phyloP scores from a whole-genome alignment of 2,797 vertebrate species.

The Urophycis tenuis region DNA sequence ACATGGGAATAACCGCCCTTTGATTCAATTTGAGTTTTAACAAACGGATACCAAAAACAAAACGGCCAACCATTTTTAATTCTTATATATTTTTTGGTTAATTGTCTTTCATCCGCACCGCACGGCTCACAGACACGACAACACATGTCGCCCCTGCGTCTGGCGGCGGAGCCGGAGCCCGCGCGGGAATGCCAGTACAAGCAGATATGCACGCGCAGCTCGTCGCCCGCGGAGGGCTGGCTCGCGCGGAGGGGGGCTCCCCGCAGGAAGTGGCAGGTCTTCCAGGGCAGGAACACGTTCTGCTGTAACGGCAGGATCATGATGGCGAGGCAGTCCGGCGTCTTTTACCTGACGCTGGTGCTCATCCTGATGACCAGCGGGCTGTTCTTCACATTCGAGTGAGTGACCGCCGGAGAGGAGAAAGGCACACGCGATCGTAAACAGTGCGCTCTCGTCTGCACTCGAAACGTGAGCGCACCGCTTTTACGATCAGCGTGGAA shows the following conservation, averaged over 20 bases:
- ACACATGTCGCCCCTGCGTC: conserved; percentile 73
- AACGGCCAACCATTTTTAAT: neutral
- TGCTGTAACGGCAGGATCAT: conserved; percentile 90
- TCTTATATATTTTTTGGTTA: neutral
- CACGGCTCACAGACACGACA: no score
- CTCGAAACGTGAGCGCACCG: neutral
- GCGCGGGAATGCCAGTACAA: conserved; percentile 86
- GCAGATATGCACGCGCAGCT: conserved; percentile 85
- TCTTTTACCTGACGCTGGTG: conserved; percentile 88
- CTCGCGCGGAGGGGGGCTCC: conserved; percentile 61
- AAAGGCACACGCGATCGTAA: no score
- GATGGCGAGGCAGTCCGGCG: conserved; percentile 89
- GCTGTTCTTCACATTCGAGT: conserved; percentile 96
- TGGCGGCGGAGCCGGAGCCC: conserved; percentile 69
- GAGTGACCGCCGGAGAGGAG: conserved; percentile 61
- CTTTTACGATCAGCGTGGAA: neutral
- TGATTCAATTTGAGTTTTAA: neutral
- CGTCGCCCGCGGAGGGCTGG: conserved; percentile 68
- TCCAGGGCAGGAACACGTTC: conserved; percentile 91
- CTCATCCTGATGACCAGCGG: conserved; percentile 90
- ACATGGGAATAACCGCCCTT: neutral
- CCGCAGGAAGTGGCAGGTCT: conserved; percentile 89
- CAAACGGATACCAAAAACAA: neutral
- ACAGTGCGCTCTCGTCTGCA: neutral
- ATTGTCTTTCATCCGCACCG: neutral